These are phyloP conservation scores for Loripinus fragilis DNA, from an alignment of 2,888 invertebrate species.

Conservation along the genomic window DNA sequence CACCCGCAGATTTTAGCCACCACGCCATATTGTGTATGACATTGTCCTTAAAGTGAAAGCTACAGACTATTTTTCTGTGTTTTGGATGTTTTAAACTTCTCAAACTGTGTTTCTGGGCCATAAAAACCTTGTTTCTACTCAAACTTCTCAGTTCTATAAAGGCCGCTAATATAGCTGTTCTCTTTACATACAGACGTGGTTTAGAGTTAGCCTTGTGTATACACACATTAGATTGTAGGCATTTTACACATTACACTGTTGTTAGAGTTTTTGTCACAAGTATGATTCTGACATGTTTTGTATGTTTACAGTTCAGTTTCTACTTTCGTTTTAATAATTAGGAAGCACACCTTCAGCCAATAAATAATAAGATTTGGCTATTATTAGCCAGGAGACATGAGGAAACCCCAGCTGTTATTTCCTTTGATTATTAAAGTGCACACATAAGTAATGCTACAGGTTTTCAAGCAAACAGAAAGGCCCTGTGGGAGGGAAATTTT, in stretches of 20 bases:
- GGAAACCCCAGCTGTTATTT: slow-evolving; percentile 57
- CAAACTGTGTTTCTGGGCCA: not conserved
- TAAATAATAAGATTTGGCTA: slow-evolving; percentile 26
- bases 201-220: slow-evolving; percentile 14
- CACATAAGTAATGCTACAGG: slow-evolving; percentile 26
- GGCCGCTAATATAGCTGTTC: slow-evolving; percentile 10
- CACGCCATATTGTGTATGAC: too few species aligned
- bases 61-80: too few species aligned
- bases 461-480: not conserved
- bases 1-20: too few species aligned
- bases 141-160: not conserved
- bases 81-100: not conserved
- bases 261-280: not conserved
- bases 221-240: slow-evolving; percentile 13
- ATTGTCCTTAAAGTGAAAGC: too few species aligned
- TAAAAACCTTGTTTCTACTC: not conserved
- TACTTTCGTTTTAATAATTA: slow-evolving; percentile 22
- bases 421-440: slow-evolving; percentile 25
- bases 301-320: slow-evolving; percentile 20
- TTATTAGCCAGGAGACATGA: slow-evolving; percentile 25
- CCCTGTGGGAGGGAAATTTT: not conserved
- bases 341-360: slow-evolving; percentile 24
- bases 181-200: slow-evolving; percentile 7
- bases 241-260: not conserved
- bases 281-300: not conserved